Evolutionary conservation across 2,797 vertebrate genomes (phyloP), one percentile per base, ranked within the genome.

Genomic region (Numenius phaeopus): DNA sequence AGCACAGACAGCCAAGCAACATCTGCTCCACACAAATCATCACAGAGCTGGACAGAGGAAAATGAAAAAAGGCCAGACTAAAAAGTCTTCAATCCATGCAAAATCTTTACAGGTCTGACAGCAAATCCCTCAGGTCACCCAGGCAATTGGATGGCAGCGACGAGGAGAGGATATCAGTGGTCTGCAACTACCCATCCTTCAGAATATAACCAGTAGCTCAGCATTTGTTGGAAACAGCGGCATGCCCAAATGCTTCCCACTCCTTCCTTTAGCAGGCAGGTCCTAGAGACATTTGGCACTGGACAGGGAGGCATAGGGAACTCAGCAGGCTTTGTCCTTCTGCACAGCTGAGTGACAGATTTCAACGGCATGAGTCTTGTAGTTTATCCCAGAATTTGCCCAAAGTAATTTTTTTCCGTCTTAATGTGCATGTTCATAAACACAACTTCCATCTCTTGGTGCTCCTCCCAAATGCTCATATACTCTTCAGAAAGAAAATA

Each of bases 261-360:
- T 30, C 66, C 46, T 71, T 26, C 58, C 40, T 64, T 64, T 73
- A 88, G 44, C 65, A 76, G 40, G 27, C 69, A 80, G 30, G 30
- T n/a, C 50, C 87, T 58, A 66, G 50, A 73, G 81, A 49, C 26
- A 75, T 75, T 89, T 96, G 92, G 84, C 91, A 77, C 34, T 26
- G 30, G 24, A 4, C 37, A 67, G 52, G 30, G 37, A 95, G 22
- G 49, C 83, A 83, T 2, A 70, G 82, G 64, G 70, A 89, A 30
- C 49, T n/a, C 86, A 34, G 67, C 67, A 77, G 73, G 81, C 82
- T 94, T 80, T 87, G 67, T 92, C 46, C 67, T 84, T 75, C 71
- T 85, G 84, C 72, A 86, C 76, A 87, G 82, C 19, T 73, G 71
- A 92, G 52, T 70, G 78, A 50, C 75, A 95, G 78, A 83, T 94